Evolutionary conservation across 1,140 invertebrate species (phyloP), one percentile per base, ranked within the genome.

Genomic region (Orius insidiosus): DNA sequence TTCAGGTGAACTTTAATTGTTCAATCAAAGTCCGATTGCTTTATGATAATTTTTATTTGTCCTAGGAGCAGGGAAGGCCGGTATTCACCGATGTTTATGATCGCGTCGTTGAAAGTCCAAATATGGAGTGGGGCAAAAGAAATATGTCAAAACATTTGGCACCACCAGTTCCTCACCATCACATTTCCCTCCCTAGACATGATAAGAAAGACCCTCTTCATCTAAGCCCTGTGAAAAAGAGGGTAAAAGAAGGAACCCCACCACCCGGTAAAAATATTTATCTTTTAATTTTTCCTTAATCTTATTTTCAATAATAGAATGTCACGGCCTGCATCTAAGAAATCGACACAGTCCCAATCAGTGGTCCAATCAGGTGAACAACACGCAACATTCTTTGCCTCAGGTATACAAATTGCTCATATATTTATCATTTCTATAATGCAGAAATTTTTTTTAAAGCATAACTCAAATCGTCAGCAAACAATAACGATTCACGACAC

Each of bases 201-300:
- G 76, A 78, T 55, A 90, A 87, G 60, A 93, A 92, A 59, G 87
- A 93, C 55, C 74, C 79, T 19, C 84, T 85, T 37, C 90, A 96
- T 57, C 65, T 96, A 48, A 94, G 87, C 56, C 93, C 93, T 1
- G 89, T 96, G 2, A 97, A 97, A 67, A 97, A 97, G 63, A 70
- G 92, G n/a, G 90, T 95, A 5, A 96, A 96, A 60, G 93, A 96
- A 59, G 88, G 85, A 54, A 92, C 89, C 14, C 89, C 90, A 24
- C 88, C 88, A 0, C 76, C 59, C 33, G 64, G 66, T 55, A 30
- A 5, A 59, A 58, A 45, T 10, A 57, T 55, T 10, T 37, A 45
- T 16, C 34, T 41, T 8, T 15, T 14, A 14, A 42, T 3, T 31
- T 5, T 5, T 42, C 8, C 16, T 4, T 14, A 34, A 24, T 35